Conservation (phyloP, 2,113 vertebrate genomes). For the Dicentrarchus labrax region DNA sequence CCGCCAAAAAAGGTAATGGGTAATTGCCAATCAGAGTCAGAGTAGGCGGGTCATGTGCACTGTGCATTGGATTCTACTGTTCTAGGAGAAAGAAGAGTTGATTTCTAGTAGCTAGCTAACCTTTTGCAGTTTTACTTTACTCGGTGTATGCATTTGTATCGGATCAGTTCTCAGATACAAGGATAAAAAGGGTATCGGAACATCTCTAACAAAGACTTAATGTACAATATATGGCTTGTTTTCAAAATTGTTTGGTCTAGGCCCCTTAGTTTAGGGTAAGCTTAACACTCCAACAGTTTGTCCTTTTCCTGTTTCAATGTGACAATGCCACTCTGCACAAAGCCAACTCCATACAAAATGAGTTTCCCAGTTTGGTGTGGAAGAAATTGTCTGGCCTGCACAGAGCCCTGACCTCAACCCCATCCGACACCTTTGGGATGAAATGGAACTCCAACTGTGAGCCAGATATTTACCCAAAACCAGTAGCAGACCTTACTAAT, state of each 20-base stretch:
- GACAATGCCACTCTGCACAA: background rate
- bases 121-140: too few relatives aligned
- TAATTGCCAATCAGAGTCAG: too few relatives aligned
- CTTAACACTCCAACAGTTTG: background rate
- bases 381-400: slow-evolving; percentile 4
- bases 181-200: too few relatives aligned
- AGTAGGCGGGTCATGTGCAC: too few relatives aligned
- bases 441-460: background rate
- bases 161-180: too few relatives aligned
- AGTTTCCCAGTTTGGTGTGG: background rate
- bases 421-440: background rate
- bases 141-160: too few relatives aligned
- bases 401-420: background rate
- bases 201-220: background rate
- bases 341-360: background rate
- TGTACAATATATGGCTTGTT: background rate
- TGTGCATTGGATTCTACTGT: too few relatives aligned
- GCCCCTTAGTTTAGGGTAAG: background rate
- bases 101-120: too few relatives aligned
- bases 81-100: too few relatives aligned
- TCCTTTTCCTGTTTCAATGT: background rate
- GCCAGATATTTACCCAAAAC: background rate
- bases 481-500: background rate
- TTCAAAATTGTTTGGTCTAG: background rate
- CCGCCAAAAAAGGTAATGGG: too few relatives aligned